Percentiles rank a stretch among this genome's conserved stretches.
phyloP scores from a whole-genome alignment of 2,888 invertebrate species.

The Cantharis rufa region DNA sequence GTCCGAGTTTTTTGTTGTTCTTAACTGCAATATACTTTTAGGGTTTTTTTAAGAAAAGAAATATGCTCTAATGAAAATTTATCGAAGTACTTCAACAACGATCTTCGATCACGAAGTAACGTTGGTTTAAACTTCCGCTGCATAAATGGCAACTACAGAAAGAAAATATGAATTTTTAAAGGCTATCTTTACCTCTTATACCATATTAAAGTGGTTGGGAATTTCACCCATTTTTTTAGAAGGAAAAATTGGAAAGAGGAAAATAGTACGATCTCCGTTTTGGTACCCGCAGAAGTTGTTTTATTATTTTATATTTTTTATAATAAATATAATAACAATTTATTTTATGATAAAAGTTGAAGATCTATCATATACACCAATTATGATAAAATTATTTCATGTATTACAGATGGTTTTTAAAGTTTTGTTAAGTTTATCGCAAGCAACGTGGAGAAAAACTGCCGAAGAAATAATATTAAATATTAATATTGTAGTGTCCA shows the following conservation, averaged over 20 bases:
- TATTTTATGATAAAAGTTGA: not conserved
- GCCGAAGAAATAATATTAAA: not conserved
- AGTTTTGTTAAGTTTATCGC: not conserved
- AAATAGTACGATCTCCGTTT: not conserved
- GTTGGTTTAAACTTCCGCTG: not conserved
- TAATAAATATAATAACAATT: not conserved
- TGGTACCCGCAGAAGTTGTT: not conserved
- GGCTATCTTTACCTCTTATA: not conserved
- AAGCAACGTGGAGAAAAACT: not conserved
- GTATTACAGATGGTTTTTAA: not conserved
- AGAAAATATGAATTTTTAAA: not conserved
- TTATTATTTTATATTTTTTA: not conserved
- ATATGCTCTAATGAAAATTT: too few species aligned
- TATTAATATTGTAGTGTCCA: not conserved
- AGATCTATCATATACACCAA: not conserved
- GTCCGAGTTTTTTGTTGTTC: too few species aligned
- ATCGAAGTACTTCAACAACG: too few species aligned
- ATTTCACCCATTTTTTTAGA: not conserved
- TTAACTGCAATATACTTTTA: too few species aligned
- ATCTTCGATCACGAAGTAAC: too few species aligned
- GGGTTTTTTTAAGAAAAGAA: too few species aligned
- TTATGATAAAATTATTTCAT: not conserved
- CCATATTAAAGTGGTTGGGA: not conserved
- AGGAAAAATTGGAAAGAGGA: not conserved
- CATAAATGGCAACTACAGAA: not conserved